phyloP scores from a whole-genome alignment of 2,888 invertebrate species.

The Leptinotarsa tumamoca region DNA sequence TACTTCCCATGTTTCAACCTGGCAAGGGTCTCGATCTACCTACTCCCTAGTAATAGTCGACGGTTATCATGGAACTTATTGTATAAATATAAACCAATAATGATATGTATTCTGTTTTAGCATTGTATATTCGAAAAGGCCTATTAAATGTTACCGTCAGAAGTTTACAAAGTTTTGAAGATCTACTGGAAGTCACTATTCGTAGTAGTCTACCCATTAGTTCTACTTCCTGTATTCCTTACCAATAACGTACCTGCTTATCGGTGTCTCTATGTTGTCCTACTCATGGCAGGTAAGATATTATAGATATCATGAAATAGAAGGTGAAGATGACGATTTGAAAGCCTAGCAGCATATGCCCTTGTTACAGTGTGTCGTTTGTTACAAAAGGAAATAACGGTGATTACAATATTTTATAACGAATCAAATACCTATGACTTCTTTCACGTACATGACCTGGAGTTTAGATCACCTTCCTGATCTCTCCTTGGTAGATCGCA shows the following conservation, averaged over 20 bases:
- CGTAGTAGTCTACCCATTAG: conserved; percentile 76
- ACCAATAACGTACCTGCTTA: conserved; percentile 71
- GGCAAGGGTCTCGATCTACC: too few species aligned
- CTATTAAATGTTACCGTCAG: not conserved
- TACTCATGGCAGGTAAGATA: conserved; percentile 77
- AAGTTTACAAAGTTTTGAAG: conserved; percentile 36
- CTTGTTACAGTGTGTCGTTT: not conserved
- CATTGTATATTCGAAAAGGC: not conserved
- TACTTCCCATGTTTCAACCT: too few species aligned
- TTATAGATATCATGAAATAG: too few species aligned
- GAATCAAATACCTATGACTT: too few species aligned
- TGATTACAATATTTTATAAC: too few species aligned
- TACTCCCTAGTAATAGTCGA: too few species aligned
- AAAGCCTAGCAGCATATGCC: too few species aligned
- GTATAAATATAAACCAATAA: not conserved
- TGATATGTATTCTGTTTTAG: not conserved
- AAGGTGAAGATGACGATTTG: too few species aligned
- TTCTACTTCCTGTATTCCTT: conserved; percentile 77
- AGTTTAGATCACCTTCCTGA: too few species aligned
- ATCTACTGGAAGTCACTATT: conserved; percentile 82
- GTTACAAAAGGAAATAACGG: not conserved
- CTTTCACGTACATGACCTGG: too few species aligned
- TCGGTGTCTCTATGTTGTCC: conserved; percentile 82
- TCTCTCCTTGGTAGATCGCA: too few species aligned
- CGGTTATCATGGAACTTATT: too few species aligned